Base-by-base conservation (phyloP, 2,888 invertebrate species). In the Suillia variegata region DNA sequence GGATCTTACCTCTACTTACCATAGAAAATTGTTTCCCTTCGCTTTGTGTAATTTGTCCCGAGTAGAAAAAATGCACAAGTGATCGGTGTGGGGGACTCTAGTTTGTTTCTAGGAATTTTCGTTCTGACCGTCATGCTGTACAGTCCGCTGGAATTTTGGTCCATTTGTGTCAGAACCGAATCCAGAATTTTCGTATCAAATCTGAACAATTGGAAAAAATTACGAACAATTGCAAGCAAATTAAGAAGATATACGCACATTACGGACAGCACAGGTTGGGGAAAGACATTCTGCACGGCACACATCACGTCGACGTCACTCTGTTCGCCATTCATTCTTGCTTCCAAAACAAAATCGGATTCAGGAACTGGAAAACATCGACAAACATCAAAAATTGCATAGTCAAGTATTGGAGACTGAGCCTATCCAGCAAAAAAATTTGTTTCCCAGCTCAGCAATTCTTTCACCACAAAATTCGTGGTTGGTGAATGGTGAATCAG, bases 301-400 rank as follows among this genome's bases (percentile, higher is more conserved):
- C 82, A 82, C 72, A 77, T 77, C 20, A 82, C 77, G 69, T 79
- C 79, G 63, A 82, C 77, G 58, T 76, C 76, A 54, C 75, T 73
- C 62, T 76, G 75, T 60, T 79, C 74, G 53, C 76, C 74, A 63
- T 79, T 76, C 70, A 78, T 77, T 72, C 78, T 79, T 47, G 81
- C 76, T 70, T 76, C 79, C 66, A 82, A 73, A 64, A 76, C 75
- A 70, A 82, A 81, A 71, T 82, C 79, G 62, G 80, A 79, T 70
- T 82, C 82, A 74, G 82, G 81, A 76, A 80, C 80, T 82, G 62
- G n/a, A n/a, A n/a, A n/a, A n/a, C n/a, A n/a, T n/a, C n/a, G n/a
- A n/a, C n/a, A n/a, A n/a, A n/a, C n/a, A n/a, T n/a, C n/a, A n/a
- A n/a, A n/a, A n/a, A n/a, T n/a, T n/a, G n/a, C n/a, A n/a, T n/a